phyloP scores from a whole-genome alignment of 2,888 invertebrate species.

The Candidula unifasciata region DNA sequence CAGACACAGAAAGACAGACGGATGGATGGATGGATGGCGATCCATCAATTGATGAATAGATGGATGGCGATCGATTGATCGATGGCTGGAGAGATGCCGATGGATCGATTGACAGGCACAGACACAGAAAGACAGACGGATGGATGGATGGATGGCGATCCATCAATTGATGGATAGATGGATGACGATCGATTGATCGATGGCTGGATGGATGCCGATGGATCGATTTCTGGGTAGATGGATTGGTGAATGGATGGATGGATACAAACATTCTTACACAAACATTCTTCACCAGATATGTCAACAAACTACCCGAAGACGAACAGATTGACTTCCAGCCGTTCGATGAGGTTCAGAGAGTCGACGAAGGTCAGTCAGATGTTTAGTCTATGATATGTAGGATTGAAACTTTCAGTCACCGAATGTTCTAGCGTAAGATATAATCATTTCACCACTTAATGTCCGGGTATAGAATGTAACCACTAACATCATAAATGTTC shows the following conservation, averaged over 20 bases:
- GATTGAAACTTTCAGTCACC: too few species aligned
- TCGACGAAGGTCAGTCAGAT: constrained; percentile 11
- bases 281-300: not conserved
- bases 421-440: too few species aligned
- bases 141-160: not conserved
- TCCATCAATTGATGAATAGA: not conserved
- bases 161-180: not conserved
- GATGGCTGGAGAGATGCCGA: too few species aligned
- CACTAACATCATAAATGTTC: too few species aligned
- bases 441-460: too few species aligned
- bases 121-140: not conserved
- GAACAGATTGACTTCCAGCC: constrained; percentile 15
- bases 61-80: too few species aligned
- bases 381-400: too few species aligned
- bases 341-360: not conserved
- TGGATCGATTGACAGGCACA: not conserved
- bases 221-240: not conserved
- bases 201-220: not conserved
- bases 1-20: not conserved
- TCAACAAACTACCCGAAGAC: not conserved
- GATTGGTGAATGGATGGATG: not conserved
- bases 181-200: not conserved
- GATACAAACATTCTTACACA: not conserved
- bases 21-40: not conserved
- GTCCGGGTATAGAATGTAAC: too few species aligned